A percentile compares a stretch with the other conserved stretches of the same genome.
phyloP scores from a whole-genome alignment of 1,140 invertebrate genomes.

The Heliothis subflexa region DNA sequence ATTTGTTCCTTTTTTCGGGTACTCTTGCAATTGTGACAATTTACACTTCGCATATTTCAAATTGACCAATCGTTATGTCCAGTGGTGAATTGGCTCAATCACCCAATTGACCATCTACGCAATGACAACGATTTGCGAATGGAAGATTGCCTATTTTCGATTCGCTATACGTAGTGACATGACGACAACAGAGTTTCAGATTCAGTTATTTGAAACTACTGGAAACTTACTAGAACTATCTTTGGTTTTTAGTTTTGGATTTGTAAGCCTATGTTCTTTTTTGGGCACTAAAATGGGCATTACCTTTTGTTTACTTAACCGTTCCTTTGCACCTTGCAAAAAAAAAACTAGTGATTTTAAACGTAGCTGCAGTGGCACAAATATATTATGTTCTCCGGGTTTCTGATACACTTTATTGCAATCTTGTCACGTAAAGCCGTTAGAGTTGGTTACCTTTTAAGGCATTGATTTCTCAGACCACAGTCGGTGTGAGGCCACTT shows the following conservation, averaged over 20 bases:
- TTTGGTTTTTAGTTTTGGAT: too few relatives aligned
- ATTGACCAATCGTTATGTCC: neutral
- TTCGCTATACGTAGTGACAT: neutral
- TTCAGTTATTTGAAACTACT: neutral
- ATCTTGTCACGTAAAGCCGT: neutral
- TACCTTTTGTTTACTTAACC: neutral
- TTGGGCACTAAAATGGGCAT: too few relatives aligned
- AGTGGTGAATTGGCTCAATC: conserved; percentile 17
- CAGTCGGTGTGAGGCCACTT: neutral
- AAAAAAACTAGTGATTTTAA: too few relatives aligned
- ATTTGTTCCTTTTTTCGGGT: too few relatives aligned
- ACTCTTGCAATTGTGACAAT: neutral
- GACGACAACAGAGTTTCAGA: neutral
- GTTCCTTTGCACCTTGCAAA: too few relatives aligned
- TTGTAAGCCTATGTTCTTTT: too few relatives aligned
- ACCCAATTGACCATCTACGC: conserved; percentile 20
- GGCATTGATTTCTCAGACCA: conserved; percentile 2
- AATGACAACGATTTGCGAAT: neutral
- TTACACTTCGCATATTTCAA: neutral
- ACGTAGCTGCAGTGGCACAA: neutral
- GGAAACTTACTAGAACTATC: too few relatives aligned
- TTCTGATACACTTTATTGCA: neutral
- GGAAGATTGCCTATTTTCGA: neutral
- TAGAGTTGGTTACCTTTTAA: neutral
- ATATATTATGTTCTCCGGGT: neutral